These are phyloP conservation scores for Antennarius striatus DNA, from an alignment of 2,113 vertebrate species.

Conservation along the genomic window DNA sequence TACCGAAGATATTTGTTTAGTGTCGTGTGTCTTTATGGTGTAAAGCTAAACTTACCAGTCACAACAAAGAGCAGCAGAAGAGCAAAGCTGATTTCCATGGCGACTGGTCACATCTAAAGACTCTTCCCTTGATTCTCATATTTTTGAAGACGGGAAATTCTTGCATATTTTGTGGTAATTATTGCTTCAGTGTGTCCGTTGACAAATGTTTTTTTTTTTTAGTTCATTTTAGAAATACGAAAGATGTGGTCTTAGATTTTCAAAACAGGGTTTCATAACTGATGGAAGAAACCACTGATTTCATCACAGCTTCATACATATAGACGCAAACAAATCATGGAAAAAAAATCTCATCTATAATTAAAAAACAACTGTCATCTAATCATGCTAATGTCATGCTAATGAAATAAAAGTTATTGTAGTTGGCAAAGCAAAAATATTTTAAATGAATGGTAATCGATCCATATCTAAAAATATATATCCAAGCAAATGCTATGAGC, in stretches of 20 bases:
- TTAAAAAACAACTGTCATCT: too few relatives aligned
- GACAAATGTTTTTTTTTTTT: neutral
- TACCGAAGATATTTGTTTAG: neutral
- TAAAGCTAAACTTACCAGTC: conserved; percentile 42
- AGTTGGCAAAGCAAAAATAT: too few relatives aligned
- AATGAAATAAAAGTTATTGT: too few relatives aligned
- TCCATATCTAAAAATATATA: too few relatives aligned
- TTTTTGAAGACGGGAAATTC: neutral
- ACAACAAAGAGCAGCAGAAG: conserved; percentile 49
- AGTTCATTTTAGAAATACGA: conserved; percentile 13
- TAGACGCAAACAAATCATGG: too few relatives aligned
- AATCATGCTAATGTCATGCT: too few relatives aligned
- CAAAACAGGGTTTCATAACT: conserved; percentile 36
- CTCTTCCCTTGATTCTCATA: neutral
- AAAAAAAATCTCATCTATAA: too few relatives aligned
- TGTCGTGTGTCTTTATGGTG: neutral
- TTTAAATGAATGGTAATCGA: too few relatives aligned
- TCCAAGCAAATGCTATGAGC: too few relatives aligned
- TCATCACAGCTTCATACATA: too few relatives aligned
- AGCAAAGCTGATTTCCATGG: conserved; percentile 38
- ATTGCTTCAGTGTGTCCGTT: conserved; percentile 44
- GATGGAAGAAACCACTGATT: neutral
- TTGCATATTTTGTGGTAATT: conserved; percentile 23
- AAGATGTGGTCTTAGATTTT: conserved; percentile 22
- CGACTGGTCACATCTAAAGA: conserved; percentile 9